phyloP scores from a whole-genome alignment of 2,888 invertebrate genomes.

The Leptarthrus brevirostris region DNA sequence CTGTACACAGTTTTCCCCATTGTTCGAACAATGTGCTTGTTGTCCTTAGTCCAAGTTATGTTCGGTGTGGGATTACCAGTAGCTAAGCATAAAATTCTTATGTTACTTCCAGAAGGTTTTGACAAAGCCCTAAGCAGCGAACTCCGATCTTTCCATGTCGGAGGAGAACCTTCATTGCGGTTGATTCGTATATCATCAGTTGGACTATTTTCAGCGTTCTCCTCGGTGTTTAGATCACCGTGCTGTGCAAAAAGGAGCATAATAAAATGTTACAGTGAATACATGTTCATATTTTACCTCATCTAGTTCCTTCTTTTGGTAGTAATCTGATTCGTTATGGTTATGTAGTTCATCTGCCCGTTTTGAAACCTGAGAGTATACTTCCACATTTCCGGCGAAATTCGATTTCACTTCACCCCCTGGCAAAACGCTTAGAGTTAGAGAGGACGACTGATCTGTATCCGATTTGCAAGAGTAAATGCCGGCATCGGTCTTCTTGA shows the following conservation, averaged over 20 bases:
- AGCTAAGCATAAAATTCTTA: constrained; percentile 79
- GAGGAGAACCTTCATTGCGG: constrained; percentile 39
- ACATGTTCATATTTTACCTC: no score
- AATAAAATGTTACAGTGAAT: no score
- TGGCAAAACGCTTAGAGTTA: constrained; percentile 59
- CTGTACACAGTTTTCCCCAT: constrained; percentile 75
- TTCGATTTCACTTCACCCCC: constrained; percentile 46
- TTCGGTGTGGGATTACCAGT: constrained; percentile 83
- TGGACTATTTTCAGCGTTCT: neutral
- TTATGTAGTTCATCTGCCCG: constrained; percentile 21
- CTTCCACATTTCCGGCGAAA: constrained; percentile 49
- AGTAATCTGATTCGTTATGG: constrained; percentile 45
- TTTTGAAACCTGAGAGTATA: constrained; percentile 50
- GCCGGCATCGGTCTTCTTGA: constrained; percentile 59
- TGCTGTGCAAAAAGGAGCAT: no score
- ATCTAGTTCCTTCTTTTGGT: constrained; percentile 41
- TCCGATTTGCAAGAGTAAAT: constrained; percentile 60
- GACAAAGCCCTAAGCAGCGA: constrained; percentile 62
- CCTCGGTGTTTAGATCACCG: neutral
- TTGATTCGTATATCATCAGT: neutral
- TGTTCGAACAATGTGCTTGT: constrained; percentile 72
- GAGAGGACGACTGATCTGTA: constrained; percentile 60
- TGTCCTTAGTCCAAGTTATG: constrained; percentile 87
- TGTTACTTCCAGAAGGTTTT: constrained; percentile 83
- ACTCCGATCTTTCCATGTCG: constrained; percentile 35